Base-by-base conservation (phyloP, 2,888 invertebrate species). In the Scaptomyza tumidula region DNA sequence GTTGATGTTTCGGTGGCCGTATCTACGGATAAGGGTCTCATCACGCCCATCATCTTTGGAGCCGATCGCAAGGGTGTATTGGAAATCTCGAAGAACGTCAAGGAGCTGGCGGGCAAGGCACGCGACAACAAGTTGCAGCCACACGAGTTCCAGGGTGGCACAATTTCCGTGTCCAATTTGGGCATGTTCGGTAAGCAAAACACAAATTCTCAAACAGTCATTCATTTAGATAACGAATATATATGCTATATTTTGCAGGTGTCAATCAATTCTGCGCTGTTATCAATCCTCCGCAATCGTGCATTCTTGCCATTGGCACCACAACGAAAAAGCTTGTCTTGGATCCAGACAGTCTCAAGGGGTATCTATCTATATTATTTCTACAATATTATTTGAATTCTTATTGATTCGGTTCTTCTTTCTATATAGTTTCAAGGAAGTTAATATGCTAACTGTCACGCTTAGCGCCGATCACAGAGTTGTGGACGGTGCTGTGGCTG, bases 1-100 rank as follows among this genome's bases (percentile, higher is more conserved):
- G 99, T 99, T 10, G 99, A 99, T 92, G 96, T 99, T 1, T 97
- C 97, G 87, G 97, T 99, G 63, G 99, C 99, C 1, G 99, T 99
- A 6, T 97, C 98, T 67, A 99, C 99, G 0, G 97, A 98, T 5
- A 94, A 94, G 71, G 99, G 99, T 0, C 94, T 99, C 10, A 98
- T 99, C 69, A 99, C 99, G 1, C 99, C 99, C 1, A 99, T 99
- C 79, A 94, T 99, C 13, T 97, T 97, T 92, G 95, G 95, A 89
- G 98, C 98, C 0, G 97, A 99, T 90, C 94, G 95, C 45, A 98
- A 98, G 92, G 98, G 98, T 16, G 93, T 99, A 60, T 93, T 96
- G 45, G 95, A 96, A 78, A 98, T 99, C 75, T 96, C 96, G 60
- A 93, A 93, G 72, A 95, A 95, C 75, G 95, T 98, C 46, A 97